phyloP scores from a whole-genome alignment of 2,797 vertebrate species.

The Ara ararauna region DNA sequence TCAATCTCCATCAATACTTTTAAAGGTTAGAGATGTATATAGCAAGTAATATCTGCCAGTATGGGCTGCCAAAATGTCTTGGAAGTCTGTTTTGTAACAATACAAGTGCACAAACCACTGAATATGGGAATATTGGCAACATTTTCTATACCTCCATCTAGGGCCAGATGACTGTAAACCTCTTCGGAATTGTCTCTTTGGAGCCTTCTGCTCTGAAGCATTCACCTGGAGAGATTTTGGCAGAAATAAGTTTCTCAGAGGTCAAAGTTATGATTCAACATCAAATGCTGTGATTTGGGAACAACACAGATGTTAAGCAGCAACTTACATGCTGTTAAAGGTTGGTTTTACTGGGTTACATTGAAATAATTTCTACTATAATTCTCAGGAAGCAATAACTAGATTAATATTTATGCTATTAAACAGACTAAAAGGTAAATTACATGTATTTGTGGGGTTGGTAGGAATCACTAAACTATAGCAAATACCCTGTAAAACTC shows the following conservation, averaged over 20 bases:
- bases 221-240: conserved; percentile 60
- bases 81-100: background rate
- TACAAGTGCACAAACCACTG: fast-evolving
- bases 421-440: background rate
- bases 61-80: background rate
- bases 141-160: conserved; percentile 79
- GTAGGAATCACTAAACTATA: background rate
- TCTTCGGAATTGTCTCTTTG: conserved; percentile 4
- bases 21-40: background rate
- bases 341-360: background rate
- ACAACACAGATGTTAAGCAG: background rate
- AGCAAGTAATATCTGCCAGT: background rate
- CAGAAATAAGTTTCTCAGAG: background rate
- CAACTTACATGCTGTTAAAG: background rate
- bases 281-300: background rate
- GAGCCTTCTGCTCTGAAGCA: conserved; percentile 26
- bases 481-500: background rate
- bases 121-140: fast-evolving
- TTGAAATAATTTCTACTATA: background rate
- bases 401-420: background rate
- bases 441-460: background rate
- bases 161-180: background rate
- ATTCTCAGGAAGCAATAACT: background rate
- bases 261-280: background rate
- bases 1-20: background rate